phyloP scores from a whole-genome alignment of 2,797 vertebrate genomes.

The Anabacerthia variegaticeps region DNA sequence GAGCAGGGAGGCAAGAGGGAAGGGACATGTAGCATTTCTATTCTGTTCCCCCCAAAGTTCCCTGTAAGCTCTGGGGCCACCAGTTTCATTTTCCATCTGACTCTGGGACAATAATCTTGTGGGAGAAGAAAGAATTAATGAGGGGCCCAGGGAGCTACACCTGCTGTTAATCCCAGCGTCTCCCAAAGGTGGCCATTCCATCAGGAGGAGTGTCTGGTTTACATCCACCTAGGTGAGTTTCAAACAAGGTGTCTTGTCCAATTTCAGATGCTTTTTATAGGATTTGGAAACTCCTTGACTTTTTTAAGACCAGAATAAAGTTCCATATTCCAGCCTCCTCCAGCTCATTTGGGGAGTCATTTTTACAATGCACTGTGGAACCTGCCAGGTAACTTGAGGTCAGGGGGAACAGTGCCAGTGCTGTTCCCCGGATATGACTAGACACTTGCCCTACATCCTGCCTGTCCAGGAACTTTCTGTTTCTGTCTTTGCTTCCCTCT shows the following conservation, averaged over 20 bases:
- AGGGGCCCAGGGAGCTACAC: background rate
- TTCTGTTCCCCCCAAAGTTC: background rate
- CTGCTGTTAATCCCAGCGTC: background rate
- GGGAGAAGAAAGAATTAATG: background rate
- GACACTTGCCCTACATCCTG: background rate
- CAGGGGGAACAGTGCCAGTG: background rate
- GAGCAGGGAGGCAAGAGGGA: background rate
- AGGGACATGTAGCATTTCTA: background rate
- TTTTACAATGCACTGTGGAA: background rate
- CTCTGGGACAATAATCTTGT: background rate
- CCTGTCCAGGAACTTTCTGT: background rate
- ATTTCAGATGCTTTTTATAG: background rate
- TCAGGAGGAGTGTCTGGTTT: background rate
- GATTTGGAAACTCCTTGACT: background rate
- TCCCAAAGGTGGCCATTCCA: background rate
- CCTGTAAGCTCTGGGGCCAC: background rate
- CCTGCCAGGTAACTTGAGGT: background rate
- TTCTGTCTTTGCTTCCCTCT: background rate
- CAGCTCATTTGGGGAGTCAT: background rate
- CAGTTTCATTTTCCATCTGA: background rate
- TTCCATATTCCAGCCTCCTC: background rate
- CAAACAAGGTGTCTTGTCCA: too few species aligned
- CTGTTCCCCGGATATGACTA: background rate
- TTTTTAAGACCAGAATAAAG: slow-evolving; percentile 20
- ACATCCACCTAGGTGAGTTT: background rate